Base-by-base conservation (phyloP, 2,888 invertebrate genomes). In the Nephrotoma appendiculata region DNA sequence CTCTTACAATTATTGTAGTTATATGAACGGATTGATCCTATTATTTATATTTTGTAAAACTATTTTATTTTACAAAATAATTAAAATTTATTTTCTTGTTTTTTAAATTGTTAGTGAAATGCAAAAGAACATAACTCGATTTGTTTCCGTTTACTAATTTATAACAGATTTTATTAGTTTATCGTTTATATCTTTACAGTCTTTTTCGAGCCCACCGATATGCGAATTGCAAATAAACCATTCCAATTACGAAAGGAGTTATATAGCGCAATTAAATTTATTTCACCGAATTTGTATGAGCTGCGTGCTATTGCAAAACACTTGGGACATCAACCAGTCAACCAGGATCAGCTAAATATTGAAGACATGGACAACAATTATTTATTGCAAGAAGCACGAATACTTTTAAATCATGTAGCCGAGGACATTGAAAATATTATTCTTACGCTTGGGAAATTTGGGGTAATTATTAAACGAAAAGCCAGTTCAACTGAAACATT, bases 171-270 rank as follows among this genome's bases (percentile, higher is more conserved):
- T 31, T 31, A 31, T 31, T 31, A 2, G 31, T 31, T 31, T 31
- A 31, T 86, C 11, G 2, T 19, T 83, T 57, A 88, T 89, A 90
- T 91, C 90, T 89, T 95, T 94, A 88, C 93, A 95, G 97, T 97
- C 6, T 97, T 97, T 93, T 98, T 95, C 90, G 98, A 98, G 90
- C 97, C 98, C 0, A 98, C 98, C 0, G 98, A 98, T 89, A 92
- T 95, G 89, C 93, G 94, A 88, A 96, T 96, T 90, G 96, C 96
- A 0, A 91, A 92, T 0, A 97, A 96, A 91, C 94, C 96, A 41
- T 95, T 97, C 88, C 89, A 91, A 0, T 89, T 95, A 42, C 91
- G 92, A 31, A 19, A 52, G 2, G 86, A 88, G 2, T 88, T 91
- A 0, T 89, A 90, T 0, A 88, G 89, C 6, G 88, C 90, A 87